Evolutionary conservation across 2,797 vertebrate genomes (phyloP).

Genomic region (Chaetodon trifasciatus): DNA sequence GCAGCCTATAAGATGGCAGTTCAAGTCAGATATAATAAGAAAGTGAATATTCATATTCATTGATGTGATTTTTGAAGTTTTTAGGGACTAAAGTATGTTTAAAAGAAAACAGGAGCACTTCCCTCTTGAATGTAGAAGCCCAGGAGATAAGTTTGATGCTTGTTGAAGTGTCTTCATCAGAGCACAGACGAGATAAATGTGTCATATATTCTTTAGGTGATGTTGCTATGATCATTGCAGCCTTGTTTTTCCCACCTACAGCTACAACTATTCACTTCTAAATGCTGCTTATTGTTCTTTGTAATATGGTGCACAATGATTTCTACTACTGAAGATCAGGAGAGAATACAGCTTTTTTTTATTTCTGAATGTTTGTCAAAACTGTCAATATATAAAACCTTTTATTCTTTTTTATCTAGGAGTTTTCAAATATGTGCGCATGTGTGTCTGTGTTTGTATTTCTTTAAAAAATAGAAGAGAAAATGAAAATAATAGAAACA

Average conservation of each 20-base stretch:
- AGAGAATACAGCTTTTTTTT: neutral
- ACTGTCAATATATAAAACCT: neutral
- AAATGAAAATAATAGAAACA: neutral
- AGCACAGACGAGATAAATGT: slow-evolving; percentile 17
- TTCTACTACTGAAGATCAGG: neutral
- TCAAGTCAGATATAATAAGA: slow-evolving; percentile 3
- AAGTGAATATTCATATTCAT: slow-evolving; percentile 1
- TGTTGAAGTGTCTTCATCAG: slow-evolving; percentile 24
- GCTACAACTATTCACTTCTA: slow-evolving; percentile 31
- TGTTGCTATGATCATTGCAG: slow-evolving; percentile 23
- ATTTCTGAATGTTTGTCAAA: neutral
- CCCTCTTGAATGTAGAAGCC: neutral
- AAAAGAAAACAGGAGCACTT: slow-evolving; percentile 18
- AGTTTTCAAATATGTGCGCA: too few species aligned
- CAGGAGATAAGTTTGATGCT: slow-evolving; percentile 14
- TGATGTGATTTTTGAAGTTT: slow-evolving; percentile 21
- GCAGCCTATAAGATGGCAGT: neutral
- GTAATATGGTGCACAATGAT: neutral
- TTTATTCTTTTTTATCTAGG: too few species aligned
- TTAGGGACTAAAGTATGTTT: neutral
- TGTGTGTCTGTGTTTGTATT: too few species aligned
- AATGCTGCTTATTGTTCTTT: neutral
- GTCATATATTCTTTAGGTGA: slow-evolving; percentile 24
- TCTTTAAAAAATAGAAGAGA: too few species aligned
- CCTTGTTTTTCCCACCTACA: neutral